These are phyloP conservation scores for Eupeodes luniger DNA, from an alignment of 2,888 invertebrate species.

Conservation along the genomic window DNA sequence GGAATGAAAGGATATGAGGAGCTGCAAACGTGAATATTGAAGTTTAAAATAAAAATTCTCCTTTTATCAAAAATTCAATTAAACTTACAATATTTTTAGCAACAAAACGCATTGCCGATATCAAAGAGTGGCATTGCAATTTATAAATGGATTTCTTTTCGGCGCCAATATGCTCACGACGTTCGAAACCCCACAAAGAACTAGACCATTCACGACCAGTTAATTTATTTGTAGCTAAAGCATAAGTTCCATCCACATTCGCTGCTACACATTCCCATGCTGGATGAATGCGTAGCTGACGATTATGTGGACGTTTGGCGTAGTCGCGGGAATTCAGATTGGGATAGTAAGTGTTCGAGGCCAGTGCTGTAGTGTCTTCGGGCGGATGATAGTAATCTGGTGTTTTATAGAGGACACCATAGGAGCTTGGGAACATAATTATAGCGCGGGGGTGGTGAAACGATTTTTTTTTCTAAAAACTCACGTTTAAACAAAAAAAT, in stretches of 20 bases:
- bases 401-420: constrained; percentile 78
- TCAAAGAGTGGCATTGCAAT: constrained; percentile 79
- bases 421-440: constrained; percentile 80
- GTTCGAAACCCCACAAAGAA: constrained; percentile 81
- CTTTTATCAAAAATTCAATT: neutral
- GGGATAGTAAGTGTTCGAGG: constrained; percentile 81
- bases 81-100: constrained; percentile 80
- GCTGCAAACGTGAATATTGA: constrained; percentile 57
- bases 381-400: constrained; percentile 81
- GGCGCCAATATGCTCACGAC: constrained; percentile 74
- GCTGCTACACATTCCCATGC: constrained; percentile 81
- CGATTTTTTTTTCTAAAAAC: constrained; percentile 59
- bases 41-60: neutral
- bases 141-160: constrained; percentile 79
- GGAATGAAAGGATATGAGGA: constrained; percentile 80
- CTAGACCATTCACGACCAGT: constrained; percentile 82
- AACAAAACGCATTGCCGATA: constrained; percentile 81
- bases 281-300: constrained; percentile 79
- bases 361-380: constrained; percentile 78
- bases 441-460: constrained; percentile 69
- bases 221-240: constrained; percentile 81
- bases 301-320: constrained; percentile 80
- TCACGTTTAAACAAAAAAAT: constrained; percentile 75
- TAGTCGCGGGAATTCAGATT: constrained; percentile 83
- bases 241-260: constrained; percentile 78